These are phyloP conservation scores for Tetranychus urticae DNA, from an alignment of 1,140 invertebrate genomes.

Conservation along the genomic window DNA sequence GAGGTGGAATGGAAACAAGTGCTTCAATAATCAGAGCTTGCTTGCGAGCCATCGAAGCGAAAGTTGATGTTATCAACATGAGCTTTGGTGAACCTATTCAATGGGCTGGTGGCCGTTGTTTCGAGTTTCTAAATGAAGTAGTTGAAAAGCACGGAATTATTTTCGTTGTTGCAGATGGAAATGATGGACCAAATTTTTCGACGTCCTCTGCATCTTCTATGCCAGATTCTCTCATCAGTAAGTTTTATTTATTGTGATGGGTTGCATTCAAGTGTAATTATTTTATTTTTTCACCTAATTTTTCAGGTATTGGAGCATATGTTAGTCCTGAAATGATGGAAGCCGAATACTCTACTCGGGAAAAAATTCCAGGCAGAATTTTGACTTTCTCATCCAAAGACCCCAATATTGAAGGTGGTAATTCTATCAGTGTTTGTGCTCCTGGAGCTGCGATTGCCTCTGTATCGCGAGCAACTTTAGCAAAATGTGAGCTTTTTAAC, in stretches of 20 bases:
- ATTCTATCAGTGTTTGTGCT: conserved; percentile 69
- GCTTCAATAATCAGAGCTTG: conserved; percentile 48
- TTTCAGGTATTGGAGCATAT: conserved; percentile 85
- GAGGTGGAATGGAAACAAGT: conserved; percentile 81
- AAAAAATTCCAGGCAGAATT: conserved; percentile 52
- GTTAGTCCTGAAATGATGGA: conserved; percentile 93
- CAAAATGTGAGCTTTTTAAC: conserved; percentile 76
- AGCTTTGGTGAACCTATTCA: conserved; percentile 86
- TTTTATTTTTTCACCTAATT: conserved; percentile 7
- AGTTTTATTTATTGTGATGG: conserved; percentile 20
- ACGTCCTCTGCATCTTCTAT: conserved; percentile 72
- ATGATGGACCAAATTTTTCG: conserved; percentile 73
- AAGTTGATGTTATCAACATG: conserved; percentile 77
- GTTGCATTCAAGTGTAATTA: no score
- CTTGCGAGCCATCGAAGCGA: conserved; percentile 25
- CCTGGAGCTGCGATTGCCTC: conserved; percentile 89
- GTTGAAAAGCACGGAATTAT: conserved; percentile 75
- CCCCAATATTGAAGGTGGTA: conserved; percentile 51
- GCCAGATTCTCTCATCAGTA: conserved; percentile 32
- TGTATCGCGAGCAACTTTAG: conserved; percentile 69
- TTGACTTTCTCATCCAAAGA: conserved; percentile 88
- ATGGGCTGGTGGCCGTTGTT: conserved; percentile 64
- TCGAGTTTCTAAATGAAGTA: conserved; percentile 61
- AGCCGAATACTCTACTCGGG: conserved; percentile 70
- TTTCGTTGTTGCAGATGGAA: conserved; percentile 78